A percentile compares a stretch with the other conserved stretches of the same genome.
Evolutionary conservation across 2,888 invertebrate species (phyloP).

Genomic region (Axea sp.): DNA sequence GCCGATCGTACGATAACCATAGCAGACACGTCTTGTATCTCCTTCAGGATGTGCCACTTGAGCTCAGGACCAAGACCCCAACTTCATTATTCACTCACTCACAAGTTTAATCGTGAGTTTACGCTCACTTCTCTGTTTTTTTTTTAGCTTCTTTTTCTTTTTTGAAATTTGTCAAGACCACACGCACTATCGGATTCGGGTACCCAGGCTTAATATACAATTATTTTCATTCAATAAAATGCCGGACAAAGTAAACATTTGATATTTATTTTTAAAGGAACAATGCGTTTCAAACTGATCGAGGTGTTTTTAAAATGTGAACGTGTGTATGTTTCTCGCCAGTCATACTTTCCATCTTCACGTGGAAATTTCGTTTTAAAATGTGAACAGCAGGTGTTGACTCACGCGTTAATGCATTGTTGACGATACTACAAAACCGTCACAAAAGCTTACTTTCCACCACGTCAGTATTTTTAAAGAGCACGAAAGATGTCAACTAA

Average conservation of each 20-base stretch:
- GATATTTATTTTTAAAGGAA: constrained; percentile 32
- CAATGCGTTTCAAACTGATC: constrained; percentile 11
- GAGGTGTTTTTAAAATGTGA: constrained; percentile 11
- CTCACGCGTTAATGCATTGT: constrained; percentile 13
- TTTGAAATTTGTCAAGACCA: constrained; percentile 54
- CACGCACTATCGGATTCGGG: constrained; percentile 24
- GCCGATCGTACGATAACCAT: constrained; percentile 71
- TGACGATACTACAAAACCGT: background rate
- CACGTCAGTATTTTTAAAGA: background rate
- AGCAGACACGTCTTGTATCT: constrained; percentile 62
- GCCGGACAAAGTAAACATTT: constrained; percentile 37
- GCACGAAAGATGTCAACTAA: too few species aligned
- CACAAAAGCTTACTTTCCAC: constrained; percentile 6
- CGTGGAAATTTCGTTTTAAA: constrained; percentile 20
- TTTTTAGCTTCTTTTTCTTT: constrained; percentile 21
- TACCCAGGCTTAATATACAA: constrained; percentile 8
- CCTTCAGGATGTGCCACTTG: constrained; percentile 49
- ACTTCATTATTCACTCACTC: constrained; percentile 59
- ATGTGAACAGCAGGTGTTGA: constrained; percentile 41
- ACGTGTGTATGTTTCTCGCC: background rate
- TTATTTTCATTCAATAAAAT: constrained; percentile 25
- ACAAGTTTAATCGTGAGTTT: constrained; percentile 32
- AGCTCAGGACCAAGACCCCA: constrained; percentile 20
- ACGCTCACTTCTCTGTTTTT: constrained; percentile 19
- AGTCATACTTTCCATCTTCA: constrained; percentile 1